A percentile compares a stretch with the other conserved stretches of the same genome.
Evolutionary conservation across 2,113 vertebrate genomes (phyloP).

Genomic region (Myocastor coypus): DNA sequence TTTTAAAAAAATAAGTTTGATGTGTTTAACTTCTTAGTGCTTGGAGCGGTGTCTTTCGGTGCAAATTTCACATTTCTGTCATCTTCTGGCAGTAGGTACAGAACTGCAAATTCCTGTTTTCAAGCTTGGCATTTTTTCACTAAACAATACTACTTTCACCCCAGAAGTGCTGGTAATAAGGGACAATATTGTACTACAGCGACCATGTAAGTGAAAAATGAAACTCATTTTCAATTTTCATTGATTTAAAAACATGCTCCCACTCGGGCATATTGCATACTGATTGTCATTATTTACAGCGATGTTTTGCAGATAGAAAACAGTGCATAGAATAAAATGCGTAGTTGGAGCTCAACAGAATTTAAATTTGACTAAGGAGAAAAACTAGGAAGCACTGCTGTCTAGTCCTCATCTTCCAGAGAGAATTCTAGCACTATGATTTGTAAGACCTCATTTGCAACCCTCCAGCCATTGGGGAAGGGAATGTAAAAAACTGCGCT

Average conservation of each 20-base stretch:
- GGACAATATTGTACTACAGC: not conserved
- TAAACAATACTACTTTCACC: not conserved
- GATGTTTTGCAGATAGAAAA: constrained; percentile 28
- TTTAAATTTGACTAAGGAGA: constrained; percentile 1
- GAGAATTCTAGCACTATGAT: not conserved
- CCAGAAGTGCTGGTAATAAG: not conserved
- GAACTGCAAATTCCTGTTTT: not conserved
- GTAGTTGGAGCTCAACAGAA: not conserved
- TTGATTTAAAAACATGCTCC: constrained; percentile 1
- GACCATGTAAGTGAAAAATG: constrained; percentile 47
- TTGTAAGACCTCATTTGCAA: not conserved
- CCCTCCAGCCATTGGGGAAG: not conserved
- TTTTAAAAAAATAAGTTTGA: no score
- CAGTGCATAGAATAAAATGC: not conserved
- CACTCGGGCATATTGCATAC: not conserved
- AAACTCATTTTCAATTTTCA: constrained; percentile 30
- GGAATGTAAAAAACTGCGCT: not conserved
- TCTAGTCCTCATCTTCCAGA: not conserved
- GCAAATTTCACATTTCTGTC: not conserved
- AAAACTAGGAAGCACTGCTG: not conserved
- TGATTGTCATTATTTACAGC: constrained; percentile 56
- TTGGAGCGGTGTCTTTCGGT: not conserved
- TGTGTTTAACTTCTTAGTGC: no score
- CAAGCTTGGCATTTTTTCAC: not conserved
- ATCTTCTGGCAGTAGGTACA: not conserved